Percentiles rank a stretch among this genome's conserved stretches.
These are phyloP conservation scores for Pachypeltis micranthus DNA, from an alignment of 1,140 invertebrate genomes.

Conservation along the genomic window DNA sequence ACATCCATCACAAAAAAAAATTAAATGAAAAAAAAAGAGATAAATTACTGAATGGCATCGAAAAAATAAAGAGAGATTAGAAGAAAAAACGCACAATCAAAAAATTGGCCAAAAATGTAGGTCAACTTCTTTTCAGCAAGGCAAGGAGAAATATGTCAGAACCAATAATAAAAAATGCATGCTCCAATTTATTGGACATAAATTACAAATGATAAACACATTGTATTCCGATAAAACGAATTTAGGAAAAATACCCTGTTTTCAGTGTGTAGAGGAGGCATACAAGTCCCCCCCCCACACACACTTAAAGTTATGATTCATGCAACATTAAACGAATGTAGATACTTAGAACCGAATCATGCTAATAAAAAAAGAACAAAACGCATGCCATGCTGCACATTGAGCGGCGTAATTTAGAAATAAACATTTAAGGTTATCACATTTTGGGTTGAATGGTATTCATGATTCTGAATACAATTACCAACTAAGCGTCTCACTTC, in stretches of 20 bases:
- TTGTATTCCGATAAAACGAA: too few species aligned
- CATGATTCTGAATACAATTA: too few species aligned
- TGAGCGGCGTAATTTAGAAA: too few species aligned
- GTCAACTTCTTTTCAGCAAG: conserved; percentile 79
- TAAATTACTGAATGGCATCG: conserved; percentile 18
- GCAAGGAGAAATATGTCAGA: conserved; percentile 28
- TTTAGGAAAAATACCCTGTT: too few species aligned
- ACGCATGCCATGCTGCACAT: background rate
- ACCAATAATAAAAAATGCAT: conserved; percentile 21
- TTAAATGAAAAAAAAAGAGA: conserved; percentile 24
- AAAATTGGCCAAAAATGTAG: conserved; percentile 67
- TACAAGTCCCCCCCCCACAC: too few species aligned
- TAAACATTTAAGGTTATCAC: too few species aligned
- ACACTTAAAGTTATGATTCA: conserved; percentile 8
- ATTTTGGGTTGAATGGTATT: too few species aligned
- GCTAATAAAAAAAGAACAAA: background rate
- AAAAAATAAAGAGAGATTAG: conserved; percentile 35
- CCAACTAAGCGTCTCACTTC: too few species aligned
- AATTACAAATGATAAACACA: background rate
- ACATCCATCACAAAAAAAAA: conserved; percentile 20
- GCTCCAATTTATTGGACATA: background rate
- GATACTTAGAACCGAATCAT: conserved; percentile 31
- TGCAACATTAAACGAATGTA: conserved; percentile 11
- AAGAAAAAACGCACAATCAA: conserved; percentile 47
- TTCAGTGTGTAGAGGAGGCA: too few species aligned